These are phyloP conservation scores for Dermatophagoides farinae DNA, from an alignment of 1,140 invertebrate species.

Conservation along the genomic window DNA sequence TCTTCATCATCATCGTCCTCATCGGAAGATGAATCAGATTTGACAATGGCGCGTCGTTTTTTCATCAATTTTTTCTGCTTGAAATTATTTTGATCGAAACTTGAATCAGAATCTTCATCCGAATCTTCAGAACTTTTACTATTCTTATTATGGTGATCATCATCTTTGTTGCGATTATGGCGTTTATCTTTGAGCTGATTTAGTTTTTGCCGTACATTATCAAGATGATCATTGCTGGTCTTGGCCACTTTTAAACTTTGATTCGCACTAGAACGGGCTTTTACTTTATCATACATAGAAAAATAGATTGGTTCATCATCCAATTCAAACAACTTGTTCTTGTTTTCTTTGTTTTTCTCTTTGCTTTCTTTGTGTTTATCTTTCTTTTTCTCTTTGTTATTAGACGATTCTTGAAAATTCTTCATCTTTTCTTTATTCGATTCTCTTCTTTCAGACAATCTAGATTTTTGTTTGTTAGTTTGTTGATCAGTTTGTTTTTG, in stretches of 20 bases:
- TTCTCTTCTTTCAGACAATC: too few species aligned
- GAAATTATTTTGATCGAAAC: too few species aligned
- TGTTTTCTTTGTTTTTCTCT: conserved; percentile 18
- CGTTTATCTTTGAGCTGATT: conserved; percentile 58
- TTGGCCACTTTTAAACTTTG: conserved; percentile 52
- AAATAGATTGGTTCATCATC: conserved; percentile 74
- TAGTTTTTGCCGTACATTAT: conserved; percentile 68
- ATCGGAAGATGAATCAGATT: too few species aligned
- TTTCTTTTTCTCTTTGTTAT: conserved; percentile 23
- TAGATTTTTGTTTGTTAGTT: conserved; percentile 21
- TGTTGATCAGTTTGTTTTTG: conserved; percentile 23
- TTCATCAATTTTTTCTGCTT: too few species aligned
- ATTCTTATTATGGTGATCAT: conserved; percentile 4
- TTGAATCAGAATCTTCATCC: too few species aligned
- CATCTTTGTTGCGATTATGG: conserved; percentile 17
- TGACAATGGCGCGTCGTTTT: too few species aligned
- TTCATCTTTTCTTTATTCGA: conserved; percentile 17
- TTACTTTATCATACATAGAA: conserved; percentile 97
- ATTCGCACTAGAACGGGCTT: conserved; percentile 53
- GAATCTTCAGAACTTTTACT: not conserved
- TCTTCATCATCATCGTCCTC: too few species aligned
- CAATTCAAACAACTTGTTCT: conserved; percentile 35
- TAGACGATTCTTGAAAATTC: conserved; percentile 18
- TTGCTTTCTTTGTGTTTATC: conserved; percentile 24
- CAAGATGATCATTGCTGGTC: conserved; percentile 36